These are phyloP conservation scores for Pherbina coryleti DNA, from an alignment of 2,888 invertebrate genomes.

Conservation along the genomic window DNA sequence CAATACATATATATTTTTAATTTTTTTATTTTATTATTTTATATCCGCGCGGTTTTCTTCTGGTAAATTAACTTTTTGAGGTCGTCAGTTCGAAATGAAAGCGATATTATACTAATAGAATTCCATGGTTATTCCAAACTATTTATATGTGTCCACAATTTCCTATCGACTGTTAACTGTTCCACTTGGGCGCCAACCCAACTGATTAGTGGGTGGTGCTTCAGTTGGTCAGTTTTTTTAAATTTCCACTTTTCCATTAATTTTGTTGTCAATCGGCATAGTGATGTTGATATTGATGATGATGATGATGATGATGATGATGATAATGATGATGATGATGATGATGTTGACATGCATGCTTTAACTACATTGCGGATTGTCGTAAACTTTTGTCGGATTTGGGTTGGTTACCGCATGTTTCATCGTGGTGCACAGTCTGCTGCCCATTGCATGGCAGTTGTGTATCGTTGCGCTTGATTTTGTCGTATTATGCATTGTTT, in stretches of 20 bases:
- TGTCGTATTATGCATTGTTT: neutral
- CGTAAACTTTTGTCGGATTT: neutral
- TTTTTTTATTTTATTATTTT: conserved; percentile 38
- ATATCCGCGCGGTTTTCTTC: neutral
- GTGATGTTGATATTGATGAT: neutral
- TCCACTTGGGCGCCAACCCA: neutral
- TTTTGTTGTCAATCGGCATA: neutral
- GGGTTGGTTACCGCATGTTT: neutral
- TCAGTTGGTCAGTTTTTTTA: neutral
- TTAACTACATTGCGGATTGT: neutral
- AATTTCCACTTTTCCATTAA: neutral
- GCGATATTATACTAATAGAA: neutral
- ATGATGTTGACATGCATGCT: neutral
- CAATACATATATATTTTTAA: no score
- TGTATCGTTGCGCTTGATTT: conserved; percentile 20
- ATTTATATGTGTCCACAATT: conserved; percentile 5
- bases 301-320: neutral
- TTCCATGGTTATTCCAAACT: neutral
- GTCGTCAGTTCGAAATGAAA: neutral
- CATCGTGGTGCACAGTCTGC: conserved; percentile 26
- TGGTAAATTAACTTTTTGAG: neutral
- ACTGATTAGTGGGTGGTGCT: neutral
- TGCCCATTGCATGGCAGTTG: conserved; percentile 31
- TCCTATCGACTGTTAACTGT: neutral
- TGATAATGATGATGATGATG: no score